Base-by-base conservation (phyloP, 2,113 vertebrate species). In the Syngnathus scovelli region DNA sequence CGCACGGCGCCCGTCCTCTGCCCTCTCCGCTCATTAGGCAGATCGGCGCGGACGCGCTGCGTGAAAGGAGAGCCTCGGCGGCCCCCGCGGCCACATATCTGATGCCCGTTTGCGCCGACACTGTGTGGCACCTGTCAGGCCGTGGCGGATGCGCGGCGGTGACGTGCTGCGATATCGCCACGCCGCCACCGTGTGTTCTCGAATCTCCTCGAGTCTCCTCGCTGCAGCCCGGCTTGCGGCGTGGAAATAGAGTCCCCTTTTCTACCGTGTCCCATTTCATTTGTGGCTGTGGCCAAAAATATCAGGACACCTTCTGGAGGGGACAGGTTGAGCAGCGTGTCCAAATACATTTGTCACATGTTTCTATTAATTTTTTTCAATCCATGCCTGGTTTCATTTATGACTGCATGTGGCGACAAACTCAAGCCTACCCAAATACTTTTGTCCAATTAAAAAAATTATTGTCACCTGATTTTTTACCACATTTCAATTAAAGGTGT, bases 51-150 rank as follows among this genome's bases (percentile, higher is more conserved):
- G 77, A 70, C 54, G 69, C 43, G 10, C 67, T 61, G 74, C 61
- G 33, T 71, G 64, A 66, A 78, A 83, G 71, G 72, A 78, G 67
- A 61, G 67, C 54, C 23, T 15, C 44, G 10, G 70, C 23, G 51
- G 78, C 70, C 74, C 71, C 78, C 75, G 78, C 78, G 77, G 74
- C 60, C 75, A 79, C 72, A 68, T 55, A n/a, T 76, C 82, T 86
- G 88, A 90, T 81, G 85, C 81, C 82, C 54, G 78, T 86, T 88
- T 81, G 82, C 79, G 74, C 86, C 73, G 72, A 87, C 70, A 43
- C 86, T 83, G 83, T 79, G 83, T 91, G 89, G 88, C 89, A 90
- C 83, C 83, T 88, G 87, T 90, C 90, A 88, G 61, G 70, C 49
- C 36, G 62, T 71, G 71, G 78, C 77, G 58, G 51, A 54, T 78